These are phyloP conservation scores for Calameuta pallipes DNA, from an alignment of 2,888 invertebrate genomes.

Conservation along the genomic window DNA sequence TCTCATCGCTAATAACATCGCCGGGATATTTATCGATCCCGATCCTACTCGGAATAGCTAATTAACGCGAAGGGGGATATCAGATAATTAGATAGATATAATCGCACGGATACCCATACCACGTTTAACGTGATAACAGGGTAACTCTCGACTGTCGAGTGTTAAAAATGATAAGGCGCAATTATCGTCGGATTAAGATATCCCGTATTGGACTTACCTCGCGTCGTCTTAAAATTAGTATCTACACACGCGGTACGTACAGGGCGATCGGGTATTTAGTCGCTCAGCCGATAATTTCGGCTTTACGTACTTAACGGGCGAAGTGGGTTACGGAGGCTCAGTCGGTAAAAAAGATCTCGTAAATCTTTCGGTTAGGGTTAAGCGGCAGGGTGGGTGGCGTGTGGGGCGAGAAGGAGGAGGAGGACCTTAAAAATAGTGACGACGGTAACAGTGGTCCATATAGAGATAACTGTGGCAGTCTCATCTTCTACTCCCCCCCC, in stretches of 20 bases:
- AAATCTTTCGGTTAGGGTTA: conserved; percentile 11
- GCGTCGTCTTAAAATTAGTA: not conserved
- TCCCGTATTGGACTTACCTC: not conserved
- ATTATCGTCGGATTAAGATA: not conserved
- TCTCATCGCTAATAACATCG: not conserved
- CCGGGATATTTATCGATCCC: not conserved
- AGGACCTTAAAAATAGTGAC: conserved; percentile 19
- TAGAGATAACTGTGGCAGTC: not conserved
- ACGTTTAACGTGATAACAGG: not conserved
- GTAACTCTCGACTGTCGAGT: not conserved
- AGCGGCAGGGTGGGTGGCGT: not conserved
- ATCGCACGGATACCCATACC: not conserved
- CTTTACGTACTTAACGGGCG: not conserved
- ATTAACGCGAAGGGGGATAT: not conserved
- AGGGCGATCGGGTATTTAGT: conserved; percentile 25
- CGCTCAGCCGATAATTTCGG: not conserved
- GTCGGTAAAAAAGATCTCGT: conserved; percentile 18
- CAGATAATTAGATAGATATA: not conserved
- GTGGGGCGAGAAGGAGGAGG: not conserved
- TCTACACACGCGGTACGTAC: not conserved
- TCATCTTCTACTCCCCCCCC: not conserved
- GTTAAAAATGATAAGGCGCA: not conserved
- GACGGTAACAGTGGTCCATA: conserved; percentile 23
- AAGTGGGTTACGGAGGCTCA: not conserved
- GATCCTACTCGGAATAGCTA: not conserved